A percentile compares a stretch with the other conserved stretches of the same genome.
These are phyloP conservation scores for Volucella inflata DNA, from an alignment of 2,888 invertebrate species.

Conservation along the genomic window DNA sequence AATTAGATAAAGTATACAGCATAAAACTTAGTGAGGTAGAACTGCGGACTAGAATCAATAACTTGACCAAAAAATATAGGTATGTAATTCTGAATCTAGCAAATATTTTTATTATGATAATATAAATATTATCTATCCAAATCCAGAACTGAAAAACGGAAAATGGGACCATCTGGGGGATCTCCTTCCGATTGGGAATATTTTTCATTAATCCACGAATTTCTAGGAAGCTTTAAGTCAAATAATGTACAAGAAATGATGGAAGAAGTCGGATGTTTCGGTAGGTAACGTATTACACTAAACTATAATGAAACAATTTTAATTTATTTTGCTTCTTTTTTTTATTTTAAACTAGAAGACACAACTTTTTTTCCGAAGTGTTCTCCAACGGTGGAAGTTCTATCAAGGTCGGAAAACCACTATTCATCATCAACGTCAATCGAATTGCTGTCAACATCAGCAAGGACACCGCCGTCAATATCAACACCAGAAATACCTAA, in stretches of 20 bases:
- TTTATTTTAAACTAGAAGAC: conserved; percentile 23
- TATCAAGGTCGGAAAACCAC: conserved; percentile 10
- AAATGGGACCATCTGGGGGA: too few relatives aligned
- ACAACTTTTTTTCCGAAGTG: conserved; percentile 19
- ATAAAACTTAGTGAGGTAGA: background rate
- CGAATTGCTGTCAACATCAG: conserved; percentile 17
- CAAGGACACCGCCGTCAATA: conserved; percentile 3
- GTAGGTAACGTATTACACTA: conserved; percentile 2
- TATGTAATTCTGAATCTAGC: conserved; percentile 11
- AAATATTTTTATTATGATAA: too few relatives aligned
- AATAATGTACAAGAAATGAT: conserved; percentile 14
- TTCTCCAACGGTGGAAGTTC: conserved; percentile 7
- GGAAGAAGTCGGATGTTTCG: conserved; percentile 16
- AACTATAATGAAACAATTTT: background rate
- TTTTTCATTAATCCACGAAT: conserved; percentile 5
- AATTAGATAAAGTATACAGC: too few relatives aligned
- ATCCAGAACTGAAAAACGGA: too few relatives aligned
- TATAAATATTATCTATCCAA: too few relatives aligned
- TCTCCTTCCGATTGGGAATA: conserved; percentile 14
- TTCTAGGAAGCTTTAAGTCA: conserved; percentile 2
- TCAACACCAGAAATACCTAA: conserved; percentile 13
- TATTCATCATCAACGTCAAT: conserved; percentile 20
- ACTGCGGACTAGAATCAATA: conserved; percentile 20
- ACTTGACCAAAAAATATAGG: conserved; percentile 19
- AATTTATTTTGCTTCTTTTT: too few relatives aligned